phyloP scores from a whole-genome alignment of 2,113 vertebrate genomes.

The Murina feae region DNA sequence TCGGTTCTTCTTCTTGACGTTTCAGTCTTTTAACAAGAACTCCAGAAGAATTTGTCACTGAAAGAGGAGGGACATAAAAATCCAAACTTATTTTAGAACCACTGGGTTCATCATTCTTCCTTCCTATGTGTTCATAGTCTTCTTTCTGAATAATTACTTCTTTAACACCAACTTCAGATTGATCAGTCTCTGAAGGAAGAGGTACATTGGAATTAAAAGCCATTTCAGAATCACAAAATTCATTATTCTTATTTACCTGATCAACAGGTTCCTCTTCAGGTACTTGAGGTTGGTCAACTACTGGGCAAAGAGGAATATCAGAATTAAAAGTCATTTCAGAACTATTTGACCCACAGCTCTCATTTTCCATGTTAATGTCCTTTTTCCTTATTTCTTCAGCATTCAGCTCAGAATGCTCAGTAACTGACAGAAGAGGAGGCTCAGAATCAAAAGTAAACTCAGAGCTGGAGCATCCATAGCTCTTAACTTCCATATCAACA shows the following conservation, averaged over 20 bases:
- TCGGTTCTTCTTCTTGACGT: slow-evolving; percentile 82
- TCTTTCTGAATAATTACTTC: slow-evolving; percentile 85
- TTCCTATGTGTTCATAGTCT: slow-evolving; percentile 81
- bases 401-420: slow-evolving; percentile 72
- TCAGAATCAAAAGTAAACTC: slow-evolving; percentile 73
- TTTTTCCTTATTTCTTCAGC: slow-evolving; percentile 82
- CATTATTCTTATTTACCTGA: slow-evolving; percentile 84
- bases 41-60: slow-evolving; percentile 71
- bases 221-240: slow-evolving; percentile 82
- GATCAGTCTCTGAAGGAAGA: slow-evolving; percentile 74
- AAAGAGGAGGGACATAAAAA: slow-evolving; percentile 70
- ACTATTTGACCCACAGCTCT: slow-evolving; percentile 79
- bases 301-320: slow-evolving; percentile 70
- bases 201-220: slow-evolving; percentile 58
- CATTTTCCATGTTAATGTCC: slow-evolving; percentile 83
- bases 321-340: slow-evolving; percentile 81
- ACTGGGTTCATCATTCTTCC: slow-evolving; percentile 83
- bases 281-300: slow-evolving; percentile 71
- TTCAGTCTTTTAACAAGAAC: slow-evolving; percentile 76
- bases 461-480: slow-evolving; percentile 75
- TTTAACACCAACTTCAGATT: slow-evolving; percentile 73
- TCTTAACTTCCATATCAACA: slow-evolving; percentile 84
- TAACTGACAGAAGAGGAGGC: slow-evolving; percentile 70
- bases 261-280: slow-evolving; percentile 82
- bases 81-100: slow-evolving; percentile 82